These are phyloP conservation scores for Chionodraco myersi DNA, from an alignment of 2,113 vertebrate species.

Conservation along the genomic window DNA sequence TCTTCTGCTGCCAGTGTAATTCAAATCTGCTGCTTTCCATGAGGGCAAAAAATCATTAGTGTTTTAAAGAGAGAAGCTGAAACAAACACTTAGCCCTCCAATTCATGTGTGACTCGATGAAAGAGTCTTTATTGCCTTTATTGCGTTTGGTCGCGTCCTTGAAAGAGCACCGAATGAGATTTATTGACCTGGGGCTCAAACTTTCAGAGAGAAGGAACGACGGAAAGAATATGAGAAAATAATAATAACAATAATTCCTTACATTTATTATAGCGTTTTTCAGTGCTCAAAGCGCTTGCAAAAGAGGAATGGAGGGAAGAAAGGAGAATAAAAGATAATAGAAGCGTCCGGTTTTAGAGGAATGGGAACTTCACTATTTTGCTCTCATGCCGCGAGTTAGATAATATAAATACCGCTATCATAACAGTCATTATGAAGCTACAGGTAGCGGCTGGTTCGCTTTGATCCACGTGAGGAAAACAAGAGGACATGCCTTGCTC, in stretches of 20 bases:
- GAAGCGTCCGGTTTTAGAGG: neutral
- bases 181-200: conserved; percentile 25
- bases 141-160: conserved; percentile 3
- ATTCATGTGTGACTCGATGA: conserved; percentile 36
- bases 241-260: no score
- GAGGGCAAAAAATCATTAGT: conserved; percentile 23
- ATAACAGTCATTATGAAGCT: neutral
- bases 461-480: neutral
- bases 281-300: no score
- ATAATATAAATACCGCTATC: neutral
- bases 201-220: neutral
- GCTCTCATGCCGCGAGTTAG: neutral
- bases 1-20: conserved; percentile 37
- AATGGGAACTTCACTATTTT: neutral
- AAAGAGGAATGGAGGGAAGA: neutral
- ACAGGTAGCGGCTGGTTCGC: neutral
- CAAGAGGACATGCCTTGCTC: neutral
- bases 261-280: no score
- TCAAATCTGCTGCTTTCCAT: conserved; percentile 33
- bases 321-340: neutral
- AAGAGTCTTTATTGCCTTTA: conserved; percentile 20
- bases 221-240: no score
- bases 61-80: conserved; percentile 8
- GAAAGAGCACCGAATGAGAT: conserved; percentile 18
- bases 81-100: conserved; percentile 44